Evolutionary conservation across 2,888 invertebrate species (phyloP), one percentile per base, ranked within the genome.

Genomic region (Timandra comae): DNA sequence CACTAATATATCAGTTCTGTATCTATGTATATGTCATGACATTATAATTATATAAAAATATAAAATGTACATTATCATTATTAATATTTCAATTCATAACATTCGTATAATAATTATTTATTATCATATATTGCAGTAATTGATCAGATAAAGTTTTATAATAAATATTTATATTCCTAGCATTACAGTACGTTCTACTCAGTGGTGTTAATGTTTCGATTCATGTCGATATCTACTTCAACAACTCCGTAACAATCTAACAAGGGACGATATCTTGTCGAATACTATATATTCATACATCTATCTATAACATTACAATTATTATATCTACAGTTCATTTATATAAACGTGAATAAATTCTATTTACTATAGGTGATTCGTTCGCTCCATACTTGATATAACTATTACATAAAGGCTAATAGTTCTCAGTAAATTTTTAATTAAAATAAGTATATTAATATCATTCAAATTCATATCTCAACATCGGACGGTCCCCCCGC

Each of bases 391-490:
- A 53, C 61, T 72, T 52, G 60, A 70, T 68, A 66, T 51, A 61
- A 64, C 51, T 66, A 63, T 68, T 65, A 62, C 52, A 63, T 71
- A 72, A 38, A 52, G 56, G 57, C 70, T 73, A 71, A 68, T 61
- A 65, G 54, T 66, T 63, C 6, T 68, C 63, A 69, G 79, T 76
- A 71, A 74, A 71, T 71, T 59, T 52, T 66, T 58, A 79, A 81
- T 68, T 78, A 79, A 77, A 80, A 80, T 77, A n/a, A n/a, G n/a
- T n/a, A n/a, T n/a, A 80, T 75, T 65, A 77, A 71, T 77, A 76
- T 75, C 75, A 75, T 79, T 78, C 78, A 78, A 75, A 64, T 64
- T 73, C 70, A 67, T 62, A 71, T 76, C 73, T 77, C 78, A 16
- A 6, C n/a, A n/a, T 36, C 10, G 3, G 24, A 9, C 42, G 39